Evolutionary conservation across 2,113 vertebrate genomes (phyloP).

Genomic region (Junco hyemalis): DNA sequence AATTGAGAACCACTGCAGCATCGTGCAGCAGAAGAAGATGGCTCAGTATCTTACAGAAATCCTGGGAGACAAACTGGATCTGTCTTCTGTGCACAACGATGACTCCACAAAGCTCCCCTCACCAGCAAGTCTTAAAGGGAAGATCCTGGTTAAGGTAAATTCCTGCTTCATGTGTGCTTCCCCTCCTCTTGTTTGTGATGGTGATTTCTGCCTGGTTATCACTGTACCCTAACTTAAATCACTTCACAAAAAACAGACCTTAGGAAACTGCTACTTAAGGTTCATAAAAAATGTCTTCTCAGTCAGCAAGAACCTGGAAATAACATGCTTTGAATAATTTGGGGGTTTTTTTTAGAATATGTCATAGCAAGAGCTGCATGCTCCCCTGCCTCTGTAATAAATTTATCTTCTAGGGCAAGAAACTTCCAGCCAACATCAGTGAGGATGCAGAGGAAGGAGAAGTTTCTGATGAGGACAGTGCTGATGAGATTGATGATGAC

Average conservation of each 20-base stretch:
- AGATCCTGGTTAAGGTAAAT: constrained; percentile 94
- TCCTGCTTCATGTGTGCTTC: background rate
- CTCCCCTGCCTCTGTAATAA: background rate
- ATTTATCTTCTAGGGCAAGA: constrained; percentile 86
- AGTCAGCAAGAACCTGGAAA: background rate
- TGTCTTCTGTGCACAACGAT: constrained; percentile 79
- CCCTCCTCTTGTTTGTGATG: background rate
- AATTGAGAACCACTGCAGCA: constrained; percentile 97
- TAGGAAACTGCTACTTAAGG: background rate
- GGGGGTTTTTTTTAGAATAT: background rate
- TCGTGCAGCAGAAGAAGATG: constrained; percentile 97
- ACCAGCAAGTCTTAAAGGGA: constrained; percentile 88
- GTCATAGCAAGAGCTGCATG: background rate
- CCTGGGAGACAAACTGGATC: constrained; percentile 91
- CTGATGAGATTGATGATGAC: constrained; percentile 96
- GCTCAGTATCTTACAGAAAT: constrained; percentile 90
- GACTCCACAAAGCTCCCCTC: constrained; percentile 85
- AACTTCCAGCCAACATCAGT: constrained; percentile 91
- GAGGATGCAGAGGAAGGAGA: constrained; percentile 94
- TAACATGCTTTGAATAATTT: background rate
- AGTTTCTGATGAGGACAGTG: constrained; percentile 97
- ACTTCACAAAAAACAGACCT: background rate
- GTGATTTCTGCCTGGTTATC: background rate
- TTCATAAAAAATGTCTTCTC: background rate
- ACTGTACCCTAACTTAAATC: background rate